Conservation (phyloP, 2,113 vertebrate species). For the Camelus dromedarius region DNA sequence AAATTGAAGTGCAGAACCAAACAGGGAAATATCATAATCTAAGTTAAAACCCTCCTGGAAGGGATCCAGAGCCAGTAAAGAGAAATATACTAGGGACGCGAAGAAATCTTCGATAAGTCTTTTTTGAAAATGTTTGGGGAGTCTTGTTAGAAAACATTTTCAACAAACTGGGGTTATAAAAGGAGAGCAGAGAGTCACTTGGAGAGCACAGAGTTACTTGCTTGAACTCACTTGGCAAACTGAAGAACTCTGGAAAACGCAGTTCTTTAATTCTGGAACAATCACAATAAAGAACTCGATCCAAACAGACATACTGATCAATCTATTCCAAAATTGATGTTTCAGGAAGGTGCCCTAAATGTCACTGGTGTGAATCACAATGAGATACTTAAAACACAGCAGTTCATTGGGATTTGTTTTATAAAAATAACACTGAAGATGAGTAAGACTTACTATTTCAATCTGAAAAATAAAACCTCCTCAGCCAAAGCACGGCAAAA, state of each 20-base stretch:
- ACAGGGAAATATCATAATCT: slow-evolving; percentile 14
- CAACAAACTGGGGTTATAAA: background rate
- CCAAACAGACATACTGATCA: slow-evolving; percentile 56
- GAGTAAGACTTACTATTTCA: slow-evolving; percentile 55
- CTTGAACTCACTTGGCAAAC: slow-evolving; percentile 22
- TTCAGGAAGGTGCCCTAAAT: slow-evolving; percentile 60
- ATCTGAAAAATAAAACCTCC: slow-evolving; percentile 77
- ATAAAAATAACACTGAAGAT: slow-evolving; percentile 58
- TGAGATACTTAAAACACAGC: slow-evolving; percentile 38
- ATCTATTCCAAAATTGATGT: slow-evolving; percentile 58
- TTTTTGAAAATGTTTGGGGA: background rate
- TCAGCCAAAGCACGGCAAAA: slow-evolving; percentile 70
- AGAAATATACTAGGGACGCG: background rate
- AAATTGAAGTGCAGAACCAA: background rate
- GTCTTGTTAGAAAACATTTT: slow-evolving; percentile 16
- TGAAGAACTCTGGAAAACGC: slow-evolving; percentile 5
- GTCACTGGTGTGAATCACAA: slow-evolving; percentile 66
- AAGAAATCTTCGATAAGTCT: background rate
- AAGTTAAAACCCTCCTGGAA: background rate
- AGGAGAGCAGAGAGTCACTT: background rate
- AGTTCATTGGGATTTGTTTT: slow-evolving; percentile 40
- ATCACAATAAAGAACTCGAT: slow-evolving; percentile 60
- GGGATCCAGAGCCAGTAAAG: background rate
- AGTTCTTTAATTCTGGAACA: slow-evolving; percentile 69
- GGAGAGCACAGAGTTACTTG: background rate